These are phyloP conservation scores for Cephus spinipes DNA, from an alignment of 2,888 invertebrate species.

Conservation along the genomic window DNA sequence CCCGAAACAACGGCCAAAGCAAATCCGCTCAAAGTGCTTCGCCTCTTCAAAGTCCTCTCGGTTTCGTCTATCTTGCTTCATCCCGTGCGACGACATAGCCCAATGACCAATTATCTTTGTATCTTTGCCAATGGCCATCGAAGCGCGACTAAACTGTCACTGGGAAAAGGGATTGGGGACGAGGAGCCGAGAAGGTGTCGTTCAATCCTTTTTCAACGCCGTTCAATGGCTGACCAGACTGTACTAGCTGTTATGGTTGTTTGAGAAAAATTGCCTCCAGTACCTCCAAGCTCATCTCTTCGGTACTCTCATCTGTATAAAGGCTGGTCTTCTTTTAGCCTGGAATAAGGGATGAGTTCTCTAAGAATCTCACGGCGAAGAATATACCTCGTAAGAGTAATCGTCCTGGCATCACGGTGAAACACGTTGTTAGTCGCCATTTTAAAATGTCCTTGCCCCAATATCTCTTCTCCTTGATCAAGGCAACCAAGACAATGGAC, in stretches of 20 bases:
- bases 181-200: neutral
- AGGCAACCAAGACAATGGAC: constrained; percentile 36
- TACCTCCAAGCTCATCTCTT: neutral
- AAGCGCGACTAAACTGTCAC: constrained; percentile 58
- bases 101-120: constrained; percentile 65
- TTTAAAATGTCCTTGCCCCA: neutral
- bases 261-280: neutral
- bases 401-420: neutral
- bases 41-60: constrained; percentile 14
- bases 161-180: constrained; percentile 53
- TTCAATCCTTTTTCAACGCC: neutral
- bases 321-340: neutral
- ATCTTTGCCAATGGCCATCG: constrained; percentile 64
- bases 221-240: neutral
- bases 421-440: neutral
- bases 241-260: neutral
- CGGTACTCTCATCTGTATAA: neutral
- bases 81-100: constrained; percentile 54
- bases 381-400: neutral
- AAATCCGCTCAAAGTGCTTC: constrained; percentile 62
- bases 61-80: constrained; percentile 53
- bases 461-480: neutral
- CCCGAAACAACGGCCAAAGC: constrained; percentile 65
- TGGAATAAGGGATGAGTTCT: neutral
- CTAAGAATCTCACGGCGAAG: neutral